Evolutionary conservation across 2,113 vertebrate species (phyloP).

Genomic region (Caloenas nicobarica): DNA sequence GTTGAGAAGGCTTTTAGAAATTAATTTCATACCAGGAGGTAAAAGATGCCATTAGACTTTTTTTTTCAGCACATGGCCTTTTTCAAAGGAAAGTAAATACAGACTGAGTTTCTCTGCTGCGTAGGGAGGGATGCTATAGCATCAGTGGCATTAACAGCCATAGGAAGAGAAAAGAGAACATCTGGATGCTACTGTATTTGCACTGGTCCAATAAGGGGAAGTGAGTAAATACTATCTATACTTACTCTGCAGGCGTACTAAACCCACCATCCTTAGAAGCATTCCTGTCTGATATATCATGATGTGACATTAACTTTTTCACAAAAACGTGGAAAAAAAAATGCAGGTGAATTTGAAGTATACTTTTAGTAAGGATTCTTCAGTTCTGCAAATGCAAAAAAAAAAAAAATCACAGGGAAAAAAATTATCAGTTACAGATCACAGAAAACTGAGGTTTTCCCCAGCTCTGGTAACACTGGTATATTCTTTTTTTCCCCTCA

Average conservation of each 20-base stretch:
- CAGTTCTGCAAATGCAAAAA: neutral
- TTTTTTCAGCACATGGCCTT: neutral
- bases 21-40: neutral
- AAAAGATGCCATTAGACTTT: neutral
- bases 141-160: accelerated
- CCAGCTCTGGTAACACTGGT: neutral
- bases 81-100: neutral
- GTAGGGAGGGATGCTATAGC: neutral
- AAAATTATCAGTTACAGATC: neutral
- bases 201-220: neutral
- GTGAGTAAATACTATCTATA: neutral
- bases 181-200: neutral
- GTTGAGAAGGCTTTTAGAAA: neutral
- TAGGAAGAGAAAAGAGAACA: neutral
- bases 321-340: neutral
- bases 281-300: accelerated
- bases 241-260: neutral
- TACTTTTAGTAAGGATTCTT: neutral
- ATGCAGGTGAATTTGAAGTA: neutral
- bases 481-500: neutral
- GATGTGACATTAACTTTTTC: neutral
- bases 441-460: neutral
- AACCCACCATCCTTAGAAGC: neutral
- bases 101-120: neutral
- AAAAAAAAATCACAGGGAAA: neutral